Base-by-base conservation (phyloP, 1,140 invertebrate genomes). In the Phortica variegata region DNA sequence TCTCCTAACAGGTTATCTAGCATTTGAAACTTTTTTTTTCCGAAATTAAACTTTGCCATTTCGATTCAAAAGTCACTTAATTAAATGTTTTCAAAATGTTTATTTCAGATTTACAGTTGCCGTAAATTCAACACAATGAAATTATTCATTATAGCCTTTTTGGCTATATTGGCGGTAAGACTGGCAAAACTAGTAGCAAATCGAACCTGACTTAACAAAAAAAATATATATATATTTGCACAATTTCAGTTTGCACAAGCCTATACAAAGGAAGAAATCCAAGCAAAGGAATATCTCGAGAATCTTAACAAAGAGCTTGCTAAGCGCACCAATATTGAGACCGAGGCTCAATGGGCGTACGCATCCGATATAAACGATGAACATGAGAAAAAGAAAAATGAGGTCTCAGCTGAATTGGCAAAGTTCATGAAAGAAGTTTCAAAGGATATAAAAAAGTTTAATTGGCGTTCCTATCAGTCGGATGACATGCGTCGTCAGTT, bases 351-450 rank as follows among this genome's bases (percentile, higher is more conserved):
- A 23, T 91, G 88, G 88, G 79, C 78, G 6, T 91, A 89, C 56
- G 82, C 81, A 1, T 87, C 87, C 0, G 88, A 91, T 63, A 80
- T 91, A 12, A 90, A 86, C 1, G 81, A 85, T 44, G 80, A 81
- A 31, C 89, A 88, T 69, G 80, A 86, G 8, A 79, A 80, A 23
- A 78, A 75, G 32, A 82, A 84, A 69, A 63, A 80, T 13, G 74
- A 78, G 41, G 53, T 75, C 1, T 73, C 78, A 2, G 61, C 59
- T 0, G 62, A 77, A 16, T 37, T 61, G 41, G 77, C 78, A 18
- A 65, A 56, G 50, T 70, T 72, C 20, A 54, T 52, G 21, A 78
- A 79, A 33, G 52, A 79, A 43, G 63, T 77, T 3, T 47, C 66
- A 6, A 43, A 79, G 38, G 81, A 87, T 56, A 82, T 84, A 0